Evolutionary conservation across 2,113 vertebrate species (phyloP).

Genomic region (Eolophus roseicapilla): DNA sequence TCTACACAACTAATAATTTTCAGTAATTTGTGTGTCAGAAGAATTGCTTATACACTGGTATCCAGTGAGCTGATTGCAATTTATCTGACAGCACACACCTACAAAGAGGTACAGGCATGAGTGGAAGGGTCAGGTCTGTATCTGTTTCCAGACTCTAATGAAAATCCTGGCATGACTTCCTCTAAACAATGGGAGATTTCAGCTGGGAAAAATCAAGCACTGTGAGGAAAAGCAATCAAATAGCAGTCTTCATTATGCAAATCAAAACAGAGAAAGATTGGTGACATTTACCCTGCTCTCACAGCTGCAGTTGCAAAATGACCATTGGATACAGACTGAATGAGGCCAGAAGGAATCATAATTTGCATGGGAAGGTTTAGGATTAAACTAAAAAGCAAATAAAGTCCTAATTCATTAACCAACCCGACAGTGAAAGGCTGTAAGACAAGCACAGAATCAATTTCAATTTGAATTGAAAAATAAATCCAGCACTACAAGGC

Average conservation of each 20-base stretch:
- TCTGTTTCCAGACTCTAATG: background rate
- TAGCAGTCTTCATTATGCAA: background rate
- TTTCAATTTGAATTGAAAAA: constrained; percentile 20
- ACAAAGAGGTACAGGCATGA: background rate
- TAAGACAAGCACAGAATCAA: constrained; percentile 2
- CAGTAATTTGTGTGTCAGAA: background rate
- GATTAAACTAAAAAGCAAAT: background rate
- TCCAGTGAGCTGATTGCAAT: background rate
- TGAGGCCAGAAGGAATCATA: background rate
- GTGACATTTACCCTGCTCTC: background rate
- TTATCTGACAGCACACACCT: background rate
- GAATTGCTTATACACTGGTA: background rate
- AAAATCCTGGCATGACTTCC: constrained; percentile 4
- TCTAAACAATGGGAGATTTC: background rate
- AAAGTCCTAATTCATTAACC: background rate
- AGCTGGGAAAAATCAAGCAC: background rate
- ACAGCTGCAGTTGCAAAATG: background rate
- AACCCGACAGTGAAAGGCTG: background rate
- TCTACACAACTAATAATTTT: background rate
- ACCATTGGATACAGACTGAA: background rate
- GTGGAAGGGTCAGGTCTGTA: background rate
- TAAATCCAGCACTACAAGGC: background rate
- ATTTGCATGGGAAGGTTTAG: background rate
- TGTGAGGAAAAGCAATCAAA: background rate
- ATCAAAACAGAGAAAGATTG: background rate